These are phyloP conservation scores for Neomorphus geoffroyi DNA, from an alignment of 2,797 vertebrate species.

Conservation along the genomic window DNA sequence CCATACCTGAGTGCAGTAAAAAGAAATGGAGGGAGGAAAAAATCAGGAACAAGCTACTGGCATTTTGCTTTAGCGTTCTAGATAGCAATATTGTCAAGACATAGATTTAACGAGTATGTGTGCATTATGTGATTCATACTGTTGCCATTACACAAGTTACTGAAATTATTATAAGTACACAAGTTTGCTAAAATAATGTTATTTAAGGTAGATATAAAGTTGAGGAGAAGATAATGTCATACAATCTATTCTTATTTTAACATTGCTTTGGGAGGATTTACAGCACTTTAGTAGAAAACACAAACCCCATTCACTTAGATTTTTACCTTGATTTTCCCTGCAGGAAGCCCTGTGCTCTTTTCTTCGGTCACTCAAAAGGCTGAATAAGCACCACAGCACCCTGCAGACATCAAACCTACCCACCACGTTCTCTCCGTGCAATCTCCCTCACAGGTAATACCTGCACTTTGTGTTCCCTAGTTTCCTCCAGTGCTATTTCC, in stretches of 20 bases:
- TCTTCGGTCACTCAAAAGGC: not conserved
- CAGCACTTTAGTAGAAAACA: not conserved
- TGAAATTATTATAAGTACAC: not conserved
- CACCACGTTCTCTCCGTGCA: not conserved
- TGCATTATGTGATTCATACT: not conserved
- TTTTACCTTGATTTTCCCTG: not conserved
- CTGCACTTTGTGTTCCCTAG: not conserved
- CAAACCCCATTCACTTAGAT: not conserved
- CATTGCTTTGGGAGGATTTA: not conserved
- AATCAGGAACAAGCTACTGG: not conserved
- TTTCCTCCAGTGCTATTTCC: no score
- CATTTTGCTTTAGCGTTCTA: not conserved
- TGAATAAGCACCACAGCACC: not conserved
- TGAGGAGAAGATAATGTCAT: not conserved
- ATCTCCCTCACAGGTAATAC: not conserved
- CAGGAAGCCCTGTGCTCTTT: not conserved
- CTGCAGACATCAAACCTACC: not conserved
- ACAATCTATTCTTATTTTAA: not conserved
- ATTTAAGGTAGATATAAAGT: not conserved
- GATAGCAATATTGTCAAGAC: not conserved
- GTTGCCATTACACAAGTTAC: not conserved
- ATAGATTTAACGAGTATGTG: not conserved
- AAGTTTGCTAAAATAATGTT: not conserved
- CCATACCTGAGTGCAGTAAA: not conserved
- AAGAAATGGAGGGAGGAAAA: not conserved